Conservation (phyloP, 2,113 vertebrate genomes). For the Nestor notabilis region DNA sequence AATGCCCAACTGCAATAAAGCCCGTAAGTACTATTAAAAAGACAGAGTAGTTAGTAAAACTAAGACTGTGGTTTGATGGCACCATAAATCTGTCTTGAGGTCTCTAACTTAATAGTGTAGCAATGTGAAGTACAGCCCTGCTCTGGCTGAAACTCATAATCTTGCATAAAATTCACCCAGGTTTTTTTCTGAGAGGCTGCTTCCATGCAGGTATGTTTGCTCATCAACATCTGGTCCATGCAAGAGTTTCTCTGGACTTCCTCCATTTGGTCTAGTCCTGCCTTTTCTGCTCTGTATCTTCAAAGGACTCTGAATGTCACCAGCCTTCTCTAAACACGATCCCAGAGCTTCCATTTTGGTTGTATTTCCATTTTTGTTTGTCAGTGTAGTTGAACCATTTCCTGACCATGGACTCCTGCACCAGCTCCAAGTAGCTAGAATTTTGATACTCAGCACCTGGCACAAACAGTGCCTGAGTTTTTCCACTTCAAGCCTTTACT, state of each 20-base stretch:
- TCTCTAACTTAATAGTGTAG: neutral
- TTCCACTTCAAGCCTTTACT: neutral
- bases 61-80: conserved; percentile 27
- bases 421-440: neutral
- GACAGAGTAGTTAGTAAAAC: conserved; percentile 55
- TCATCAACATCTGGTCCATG: neutral
- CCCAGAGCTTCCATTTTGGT: neutral
- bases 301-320: neutral
- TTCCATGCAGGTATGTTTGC: neutral
- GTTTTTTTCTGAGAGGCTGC: neutral
- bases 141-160: neutral
- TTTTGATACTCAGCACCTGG: neutral
- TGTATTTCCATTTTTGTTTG: neutral
- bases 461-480: neutral
- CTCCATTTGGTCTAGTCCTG: neutral
- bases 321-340: neutral
- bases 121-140: neutral
- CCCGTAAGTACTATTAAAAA: conserved; percentile 36
- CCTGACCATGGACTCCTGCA: neutral
- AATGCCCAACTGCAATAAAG: conserved; percentile 43
- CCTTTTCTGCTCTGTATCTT: neutral
- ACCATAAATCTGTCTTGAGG: conserved; percentile 40
- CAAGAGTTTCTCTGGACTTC: neutral
- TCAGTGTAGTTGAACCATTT: neutral
- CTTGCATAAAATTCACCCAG: neutral